Evolutionary conservation across 2,888 invertebrate genomes (phyloP).

Genomic region (Hirudinaria manillensis): DNA sequence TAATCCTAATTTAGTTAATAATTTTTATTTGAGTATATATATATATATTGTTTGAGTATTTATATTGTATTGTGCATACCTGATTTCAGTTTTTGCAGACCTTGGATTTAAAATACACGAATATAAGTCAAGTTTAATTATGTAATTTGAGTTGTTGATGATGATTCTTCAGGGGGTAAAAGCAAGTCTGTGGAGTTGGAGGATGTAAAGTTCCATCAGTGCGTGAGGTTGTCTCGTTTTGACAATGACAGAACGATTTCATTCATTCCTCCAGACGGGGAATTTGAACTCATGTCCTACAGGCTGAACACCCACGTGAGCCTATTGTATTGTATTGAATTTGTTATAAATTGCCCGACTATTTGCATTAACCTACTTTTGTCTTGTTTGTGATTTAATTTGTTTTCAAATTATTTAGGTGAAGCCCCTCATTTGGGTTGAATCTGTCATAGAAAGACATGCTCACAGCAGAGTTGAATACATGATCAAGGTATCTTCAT

Average conservation of each 20-base stretch:
- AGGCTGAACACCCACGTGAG: slow-evolving; percentile 83
- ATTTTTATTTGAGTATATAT: no score
- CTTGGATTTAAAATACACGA: no score
- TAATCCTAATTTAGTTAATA: no score
- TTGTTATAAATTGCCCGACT: no score
- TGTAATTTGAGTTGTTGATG: background rate
- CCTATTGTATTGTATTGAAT: background rate
- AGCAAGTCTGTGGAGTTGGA: slow-evolving; percentile 95
- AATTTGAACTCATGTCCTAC: slow-evolving; percentile 97
- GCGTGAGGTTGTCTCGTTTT: slow-evolving; percentile 88
- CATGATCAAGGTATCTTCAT: slow-evolving; percentile 73
- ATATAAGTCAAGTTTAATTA: no score
- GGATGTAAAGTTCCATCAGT: slow-evolving; percentile 98
- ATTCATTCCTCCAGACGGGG: slow-evolving; percentile 97
- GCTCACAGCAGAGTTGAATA: slow-evolving; percentile 94
- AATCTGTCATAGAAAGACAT: slow-evolving; percentile 93
- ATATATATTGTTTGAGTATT: no score
- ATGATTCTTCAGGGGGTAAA: slow-evolving; percentile 66
- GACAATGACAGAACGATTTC: slow-evolving; percentile 97
- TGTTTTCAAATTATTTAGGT: slow-evolving; percentile 53
- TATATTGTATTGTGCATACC: no score
- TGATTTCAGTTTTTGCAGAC: no score
- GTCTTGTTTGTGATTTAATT: background rate
- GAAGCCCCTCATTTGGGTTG: slow-evolving; percentile 96
- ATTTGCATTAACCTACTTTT: no score